Evolutionary conservation across 1,140 invertebrate species (phyloP), one percentile per base, ranked within the genome.

Genomic region (Chlorops oryzae): DNA sequence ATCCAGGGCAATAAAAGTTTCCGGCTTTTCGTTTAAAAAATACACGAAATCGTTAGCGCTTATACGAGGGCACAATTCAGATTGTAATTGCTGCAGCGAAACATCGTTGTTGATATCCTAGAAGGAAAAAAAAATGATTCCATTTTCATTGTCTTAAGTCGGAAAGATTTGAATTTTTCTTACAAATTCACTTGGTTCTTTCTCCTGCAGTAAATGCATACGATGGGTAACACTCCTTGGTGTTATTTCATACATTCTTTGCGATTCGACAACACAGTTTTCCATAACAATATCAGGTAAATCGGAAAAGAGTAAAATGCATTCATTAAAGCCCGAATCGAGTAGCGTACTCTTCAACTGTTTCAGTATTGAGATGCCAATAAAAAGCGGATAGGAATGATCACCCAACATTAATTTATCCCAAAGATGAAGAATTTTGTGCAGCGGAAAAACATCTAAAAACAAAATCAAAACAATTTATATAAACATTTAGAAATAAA

Each of bases 351-450:
- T 86, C 56, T 90, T 75, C 20, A 98, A 73, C 70, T 98, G 94
- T 40, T 86, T 82, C 20, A 99, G 75, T 57, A 99, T 92, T 0
- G 94, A 89, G 2, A 98, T 80, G 5, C 95, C 96, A 65, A 99
- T 90, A 65, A 91, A 94, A 1, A 99, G 75, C 2, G 96, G 95
- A 73, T 98, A 92, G 0, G 92, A 90, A 0, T 91, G 87, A 65
- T 96, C 90, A 50, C 93, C 92, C 5, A 98, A 77, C 52, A 99
- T 76, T 21, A 99, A 75, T 40, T 93, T 94, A 74, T 99, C 96
- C 96, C 96, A 99, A 39, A 99, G 69, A 75, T 98, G 95, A 41
- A 99, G 82, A 51, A 99, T 96, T 78, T 98, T 98, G 68, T 98
- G 92, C 5, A 99, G 75, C 2, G 96, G 96, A 74, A 99, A 97